Evolutionary conservation across 1,140 invertebrate genomes (phyloP).

Genomic region (Zaprionus ornatus): DNA sequence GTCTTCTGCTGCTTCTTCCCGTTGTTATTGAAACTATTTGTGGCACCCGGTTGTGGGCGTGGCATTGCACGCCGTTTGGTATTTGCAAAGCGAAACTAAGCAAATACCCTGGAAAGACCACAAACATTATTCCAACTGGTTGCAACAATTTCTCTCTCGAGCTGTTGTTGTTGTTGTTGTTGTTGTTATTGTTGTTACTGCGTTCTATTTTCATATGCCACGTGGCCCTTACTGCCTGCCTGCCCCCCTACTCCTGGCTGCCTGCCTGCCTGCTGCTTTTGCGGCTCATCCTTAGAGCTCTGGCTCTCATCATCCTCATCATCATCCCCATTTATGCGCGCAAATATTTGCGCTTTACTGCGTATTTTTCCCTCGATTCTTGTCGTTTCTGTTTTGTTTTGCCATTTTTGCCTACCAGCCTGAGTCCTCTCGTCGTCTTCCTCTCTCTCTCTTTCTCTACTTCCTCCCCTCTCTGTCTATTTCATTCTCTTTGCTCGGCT

Average conservation of each 20-base stretch:
- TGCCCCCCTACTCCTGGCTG: not conserved
- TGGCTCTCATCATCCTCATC: slow-evolving; percentile 54
- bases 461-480: not conserved
- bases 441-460: not conserved
- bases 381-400: slow-evolving; percentile 35
- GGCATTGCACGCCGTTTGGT: not conserved
- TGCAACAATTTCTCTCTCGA: not conserved
- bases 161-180: not conserved
- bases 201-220: slow-evolving; percentile 24
- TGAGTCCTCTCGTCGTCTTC: slow-evolving; percentile 1
- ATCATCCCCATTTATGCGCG: slow-evolving; percentile 79
- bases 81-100: slow-evolving; percentile 15
- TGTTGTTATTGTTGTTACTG: slow-evolving; percentile 5
- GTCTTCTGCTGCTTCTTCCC: slow-evolving; percentile 7
- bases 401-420: slow-evolving; percentile 34
- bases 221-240: not conserved
- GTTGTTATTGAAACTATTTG: slow-evolving; percentile 36
- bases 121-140: slow-evolving; percentile 5
- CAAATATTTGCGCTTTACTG: slow-evolving; percentile 79
- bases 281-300: slow-evolving; percentile 31
- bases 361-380: slow-evolving; percentile 47
- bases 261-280: slow-evolving; percentile 37
- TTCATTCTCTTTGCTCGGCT: not conserved
- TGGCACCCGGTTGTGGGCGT: not conserved
- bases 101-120: slow-evolving; percentile 10